Conservation (phyloP, 2,888 invertebrate genomes). For the Norana najaformis region DNA sequence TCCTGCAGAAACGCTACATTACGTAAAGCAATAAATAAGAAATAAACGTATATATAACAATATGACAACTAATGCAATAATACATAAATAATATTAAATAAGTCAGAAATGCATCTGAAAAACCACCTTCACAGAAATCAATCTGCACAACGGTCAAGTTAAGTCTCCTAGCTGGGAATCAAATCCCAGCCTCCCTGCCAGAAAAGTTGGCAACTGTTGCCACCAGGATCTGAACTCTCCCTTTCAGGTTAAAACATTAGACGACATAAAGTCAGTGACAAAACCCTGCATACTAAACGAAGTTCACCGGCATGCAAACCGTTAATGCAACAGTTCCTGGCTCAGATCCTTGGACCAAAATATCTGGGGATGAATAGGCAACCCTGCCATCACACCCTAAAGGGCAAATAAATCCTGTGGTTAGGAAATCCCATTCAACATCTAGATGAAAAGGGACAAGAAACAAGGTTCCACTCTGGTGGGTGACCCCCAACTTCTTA, state of each 20-base stretch:
- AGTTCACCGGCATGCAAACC: not conserved
- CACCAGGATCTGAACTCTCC: not conserved
- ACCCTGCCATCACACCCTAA: not conserved
- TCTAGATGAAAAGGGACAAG: not conserved
- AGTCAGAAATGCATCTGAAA: not conserved
- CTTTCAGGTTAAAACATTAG: not conserved
- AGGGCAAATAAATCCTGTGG: not conserved
- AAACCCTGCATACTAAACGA: too few species aligned
- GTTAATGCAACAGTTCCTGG: not conserved
- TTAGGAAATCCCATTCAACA: not conserved
- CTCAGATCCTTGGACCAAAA: not conserved
- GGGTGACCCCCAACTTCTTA: not conserved
- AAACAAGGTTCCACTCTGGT: not conserved
- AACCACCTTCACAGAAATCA: not conserved
- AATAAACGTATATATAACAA: not conserved
- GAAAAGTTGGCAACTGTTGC: not conserved
- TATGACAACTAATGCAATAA: not conserved
- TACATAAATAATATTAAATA: not conserved
- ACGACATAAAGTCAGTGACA: not conserved
- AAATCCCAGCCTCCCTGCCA: not conserved
- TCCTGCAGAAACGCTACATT: not conserved
- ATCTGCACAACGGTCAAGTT: too few species aligned
- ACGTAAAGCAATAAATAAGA: not conserved
- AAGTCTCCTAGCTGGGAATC: not conserved
- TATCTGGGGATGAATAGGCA: not conserved